These are phyloP conservation scores for Drosophila aff. DNA, from an alignment of 1,140 invertebrate genomes.

Conservation along the genomic window DNA sequence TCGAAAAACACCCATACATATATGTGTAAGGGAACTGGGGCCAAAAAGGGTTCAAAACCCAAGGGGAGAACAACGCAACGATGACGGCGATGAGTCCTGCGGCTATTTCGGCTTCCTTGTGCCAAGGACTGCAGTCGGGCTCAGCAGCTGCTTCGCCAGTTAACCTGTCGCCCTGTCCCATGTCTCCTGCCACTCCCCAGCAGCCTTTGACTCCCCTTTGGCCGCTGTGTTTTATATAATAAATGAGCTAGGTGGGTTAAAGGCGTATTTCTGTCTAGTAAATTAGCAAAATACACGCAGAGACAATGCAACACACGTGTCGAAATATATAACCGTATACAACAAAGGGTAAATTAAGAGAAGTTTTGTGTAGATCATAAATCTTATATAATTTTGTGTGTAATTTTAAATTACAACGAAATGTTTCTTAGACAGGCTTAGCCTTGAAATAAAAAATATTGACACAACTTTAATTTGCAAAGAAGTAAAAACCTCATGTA, in stretches of 20 bases:
- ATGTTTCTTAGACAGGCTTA: not conserved
- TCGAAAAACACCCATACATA: conserved; percentile 13
- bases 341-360: not conserved
- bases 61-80: conserved; percentile 32
- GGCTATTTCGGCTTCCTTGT: conserved; percentile 52
- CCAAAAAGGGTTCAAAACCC: conserved; percentile 46
- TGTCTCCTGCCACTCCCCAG: conserved; percentile 12
- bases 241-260: conserved; percentile 85
- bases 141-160: conserved; percentile 48
- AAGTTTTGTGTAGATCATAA: not conserved
- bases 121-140: conserved; percentile 48
- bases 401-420: not conserved
- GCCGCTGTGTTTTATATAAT: conserved; percentile 78
- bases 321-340: conserved; percentile 1
- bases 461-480: not conserved
- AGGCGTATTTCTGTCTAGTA: conserved; percentile 85
- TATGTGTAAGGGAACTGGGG: conserved; percentile 1
- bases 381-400: not conserved
- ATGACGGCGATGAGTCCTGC: conserved; percentile 54
- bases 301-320: conserved; percentile 47
- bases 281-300: conserved; percentile 85
- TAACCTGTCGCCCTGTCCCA: conserved; percentile 48
- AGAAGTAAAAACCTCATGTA: no score
- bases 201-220: conserved; percentile 33
- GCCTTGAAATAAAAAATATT: no score